Conservation (phyloP, 2,888 invertebrate species). For the Heteropelma amictum region DNA sequence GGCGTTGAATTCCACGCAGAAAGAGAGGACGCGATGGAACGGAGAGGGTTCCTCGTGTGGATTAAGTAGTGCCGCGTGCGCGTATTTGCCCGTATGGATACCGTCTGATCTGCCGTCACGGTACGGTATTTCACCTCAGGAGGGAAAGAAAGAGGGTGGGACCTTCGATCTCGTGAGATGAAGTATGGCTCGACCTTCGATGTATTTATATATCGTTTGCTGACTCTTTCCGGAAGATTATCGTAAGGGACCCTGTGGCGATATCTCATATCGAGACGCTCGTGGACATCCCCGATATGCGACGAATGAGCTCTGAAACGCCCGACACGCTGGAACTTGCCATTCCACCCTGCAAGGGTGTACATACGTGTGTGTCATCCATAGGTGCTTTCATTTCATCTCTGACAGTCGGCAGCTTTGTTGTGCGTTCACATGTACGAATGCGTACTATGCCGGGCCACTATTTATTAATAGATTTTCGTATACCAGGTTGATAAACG, state of each 20-base stretch:
- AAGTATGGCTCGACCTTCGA: conserved; percentile 66
- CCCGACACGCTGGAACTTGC: conserved; percentile 66
- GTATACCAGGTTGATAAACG: no score
- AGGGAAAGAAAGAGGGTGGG: conserved; percentile 57
- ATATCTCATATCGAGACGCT: conserved; percentile 75
- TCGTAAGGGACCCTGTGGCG: conserved; percentile 67
- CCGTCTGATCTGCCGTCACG: conserved; percentile 22
- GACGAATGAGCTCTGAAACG: conserved; percentile 75
- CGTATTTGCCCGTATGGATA: neutral
- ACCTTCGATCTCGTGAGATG: conserved; percentile 57
- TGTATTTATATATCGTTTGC: conserved; percentile 66
- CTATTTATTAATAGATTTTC: no score
- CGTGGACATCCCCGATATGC: conserved; percentile 75
- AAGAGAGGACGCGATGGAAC: conserved; percentile 37
- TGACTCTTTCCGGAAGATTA: conserved; percentile 73
- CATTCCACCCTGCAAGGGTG: conserved; percentile 16
- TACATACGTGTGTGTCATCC: neutral
- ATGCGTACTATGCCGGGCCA: neutral
- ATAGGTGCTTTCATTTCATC: conserved; percentile 26
- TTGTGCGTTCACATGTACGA: neutral
- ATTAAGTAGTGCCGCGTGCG: neutral
- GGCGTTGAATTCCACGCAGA: conserved; percentile 38
- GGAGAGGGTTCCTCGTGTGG: neutral
- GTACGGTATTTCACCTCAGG: conserved; percentile 69
- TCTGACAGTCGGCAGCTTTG: neutral